Percentiles rank a stretch among this genome's conserved stretches.
These are phyloP conservation scores for Orycteropus afer DNA, from an alignment of 2,113 vertebrate species.

Conservation along the genomic window DNA sequence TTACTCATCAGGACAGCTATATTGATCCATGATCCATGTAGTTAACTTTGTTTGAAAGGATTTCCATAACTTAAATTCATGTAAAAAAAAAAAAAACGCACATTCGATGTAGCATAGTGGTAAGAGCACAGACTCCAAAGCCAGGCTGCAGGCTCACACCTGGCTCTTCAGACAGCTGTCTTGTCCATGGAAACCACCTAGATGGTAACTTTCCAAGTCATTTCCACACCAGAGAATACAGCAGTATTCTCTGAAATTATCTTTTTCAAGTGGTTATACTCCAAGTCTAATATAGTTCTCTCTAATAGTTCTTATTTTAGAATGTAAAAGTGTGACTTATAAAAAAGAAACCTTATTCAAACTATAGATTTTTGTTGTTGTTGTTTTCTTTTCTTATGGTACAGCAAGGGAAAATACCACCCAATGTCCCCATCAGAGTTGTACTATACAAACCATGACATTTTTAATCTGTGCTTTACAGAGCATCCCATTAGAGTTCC, in stretches of 20 bases:
- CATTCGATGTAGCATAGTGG: too few species aligned
- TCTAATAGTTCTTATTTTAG: constrained; percentile 11
- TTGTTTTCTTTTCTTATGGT: neutral
- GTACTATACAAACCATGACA: neutral
- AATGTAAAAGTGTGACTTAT: constrained; percentile 32
- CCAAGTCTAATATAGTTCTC: neutral
- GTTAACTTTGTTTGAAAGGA: neutral
- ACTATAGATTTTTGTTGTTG: neutral
- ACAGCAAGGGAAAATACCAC: neutral
- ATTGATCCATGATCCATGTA: too few species aligned
- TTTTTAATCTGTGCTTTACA: constrained; percentile 51
- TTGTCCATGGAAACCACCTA: neutral
- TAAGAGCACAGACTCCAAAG: neutral
- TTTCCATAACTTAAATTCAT: neutral
- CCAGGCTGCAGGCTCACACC: neutral
- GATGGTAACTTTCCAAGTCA: neutral
- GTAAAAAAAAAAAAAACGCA: neutral
- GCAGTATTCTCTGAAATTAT: too few species aligned
- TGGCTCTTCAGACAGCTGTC: too few species aligned
- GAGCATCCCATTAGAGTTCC: constrained; percentile 47
- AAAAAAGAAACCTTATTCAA: constrained; percentile 3
- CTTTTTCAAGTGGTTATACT: neutral
- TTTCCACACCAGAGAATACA: neutral
- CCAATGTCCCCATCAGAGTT: neutral
- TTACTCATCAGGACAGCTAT: too few species aligned